Evolutionary conservation across 2,797 vertebrate genomes (phyloP).

Genomic region (Prunella strophiata): DNA sequence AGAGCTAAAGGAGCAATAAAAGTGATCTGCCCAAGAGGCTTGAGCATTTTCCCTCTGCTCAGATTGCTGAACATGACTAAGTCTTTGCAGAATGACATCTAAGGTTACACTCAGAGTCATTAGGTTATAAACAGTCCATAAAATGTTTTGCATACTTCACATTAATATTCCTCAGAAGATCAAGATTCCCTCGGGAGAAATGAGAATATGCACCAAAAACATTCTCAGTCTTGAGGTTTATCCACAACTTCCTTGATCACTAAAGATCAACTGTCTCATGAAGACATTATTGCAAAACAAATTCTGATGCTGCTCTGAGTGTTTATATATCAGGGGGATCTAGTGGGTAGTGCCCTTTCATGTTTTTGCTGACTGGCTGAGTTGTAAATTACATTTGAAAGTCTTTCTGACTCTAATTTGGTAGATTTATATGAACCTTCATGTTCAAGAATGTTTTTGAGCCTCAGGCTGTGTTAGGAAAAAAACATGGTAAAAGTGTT

Average conservation of each 20-base stretch:
- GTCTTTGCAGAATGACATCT: conserved; percentile 26
- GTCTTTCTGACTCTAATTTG: background rate
- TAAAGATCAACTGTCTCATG: background rate
- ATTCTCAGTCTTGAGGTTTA: conserved; percentile 48
- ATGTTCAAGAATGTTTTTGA: background rate
- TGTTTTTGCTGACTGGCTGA: background rate
- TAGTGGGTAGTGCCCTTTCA: background rate
- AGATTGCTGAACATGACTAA: background rate
- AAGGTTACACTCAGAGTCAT: conserved; percentile 43
- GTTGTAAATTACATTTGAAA: background rate
- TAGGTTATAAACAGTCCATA: conserved; percentile 44
- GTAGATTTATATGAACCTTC: background rate
- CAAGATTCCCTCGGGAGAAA: conserved; percentile 41
- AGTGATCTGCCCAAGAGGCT: background rate
- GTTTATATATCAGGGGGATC: background rate
- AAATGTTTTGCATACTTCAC: conserved; percentile 41
- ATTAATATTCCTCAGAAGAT: conserved; percentile 43
- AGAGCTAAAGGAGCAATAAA: background rate
- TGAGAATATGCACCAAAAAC: conserved; percentile 32
- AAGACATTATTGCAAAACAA: conserved; percentile 1
- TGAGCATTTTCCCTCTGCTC: background rate
- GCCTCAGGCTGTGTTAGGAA: background rate
- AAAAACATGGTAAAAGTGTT: background rate
- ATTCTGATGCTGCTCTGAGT: background rate
- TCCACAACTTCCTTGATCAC: conserved; percentile 31